Evolutionary conservation across 2,113 vertebrate species (phyloP), one percentile per base, ranked within the genome.

Genomic region (Microtus oregoni): DNA sequence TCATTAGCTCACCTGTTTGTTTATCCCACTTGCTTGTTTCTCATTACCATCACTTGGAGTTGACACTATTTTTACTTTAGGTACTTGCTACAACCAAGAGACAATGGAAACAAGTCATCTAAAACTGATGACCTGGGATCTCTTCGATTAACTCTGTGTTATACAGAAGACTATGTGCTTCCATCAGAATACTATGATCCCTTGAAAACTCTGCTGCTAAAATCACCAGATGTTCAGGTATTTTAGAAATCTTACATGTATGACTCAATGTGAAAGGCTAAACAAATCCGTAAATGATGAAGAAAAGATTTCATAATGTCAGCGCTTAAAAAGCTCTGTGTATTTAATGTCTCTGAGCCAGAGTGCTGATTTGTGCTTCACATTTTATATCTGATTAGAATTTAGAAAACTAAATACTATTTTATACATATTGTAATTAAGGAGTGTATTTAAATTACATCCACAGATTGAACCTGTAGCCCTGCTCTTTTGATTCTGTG

Each of bases 101-200:
- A 99, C 97, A 99, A 99, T 89, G 99, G 99, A 96, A 99, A 98
- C 97, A 99, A 99, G 96, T 96, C 99, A 75, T 99, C 99, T 30
- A 99, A 99, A 98, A 98, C 98, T 38, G 99, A 99, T 96, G 99
- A 99, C 97, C 98, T 99, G 81, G 99, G 99, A 28, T 99, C 99
- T 11, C 98, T 99, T 96, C 98, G 99, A 67, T 97, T 99, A 97
- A 99, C 99, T 97, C 99, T 99, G 97, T 99, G 98, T 97, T 99
- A 99, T 95, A 99, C 99, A 85, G 99, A 99, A 98, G 99, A 99
- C 98, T 99, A 96, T n/a, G 99, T 99, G 83, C 99, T 99, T 98
- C 99, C 99, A 17, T 99, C 99, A 94, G 98, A 98, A 95, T 99
- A 98, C 98, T 99, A 99, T 93, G 85, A 88, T 77, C 98, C 99